These are phyloP conservation scores for Ciconia boyciana DNA, from an alignment of 2,113 vertebrate genomes.

Conservation along the genomic window DNA sequence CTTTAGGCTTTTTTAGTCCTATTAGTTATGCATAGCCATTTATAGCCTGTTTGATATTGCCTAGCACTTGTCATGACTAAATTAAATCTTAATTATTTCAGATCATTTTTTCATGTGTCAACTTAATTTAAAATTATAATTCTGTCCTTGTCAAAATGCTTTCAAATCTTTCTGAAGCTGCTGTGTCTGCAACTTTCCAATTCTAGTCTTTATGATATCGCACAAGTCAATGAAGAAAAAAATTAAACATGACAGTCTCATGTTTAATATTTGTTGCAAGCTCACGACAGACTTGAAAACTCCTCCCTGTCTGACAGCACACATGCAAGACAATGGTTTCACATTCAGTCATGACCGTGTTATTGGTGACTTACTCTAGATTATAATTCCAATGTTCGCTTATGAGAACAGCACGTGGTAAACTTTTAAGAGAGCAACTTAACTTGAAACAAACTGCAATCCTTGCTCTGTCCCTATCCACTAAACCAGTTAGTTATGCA, in stretches of 20 bases:
- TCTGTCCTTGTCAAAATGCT: not conserved
- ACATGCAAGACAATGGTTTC: fast-evolving
- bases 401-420: fast-evolving
- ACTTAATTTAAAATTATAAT: not conserved
- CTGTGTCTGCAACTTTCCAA: fast-evolving
- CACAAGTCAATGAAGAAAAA: not conserved
- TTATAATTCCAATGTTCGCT: not conserved
- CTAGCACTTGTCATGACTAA: not conserved
- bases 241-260: not conserved
- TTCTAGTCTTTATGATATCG: too few species aligned
- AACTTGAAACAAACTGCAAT: not conserved
- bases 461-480: not conserved
- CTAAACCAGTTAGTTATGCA: not conserved
- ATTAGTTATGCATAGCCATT: not conserved
- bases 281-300: not conserved
- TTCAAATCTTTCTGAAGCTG: not conserved
- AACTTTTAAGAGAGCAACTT: not conserved
- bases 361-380: not conserved
- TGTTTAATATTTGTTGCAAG: not conserved
- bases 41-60: not conserved
- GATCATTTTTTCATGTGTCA: not conserved
- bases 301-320: not conserved
- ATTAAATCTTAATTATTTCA: not conserved
- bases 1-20: not conserved
- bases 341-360: fast-evolving